Conservation (phyloP, 2,888 invertebrate species). For the Lasioglossum villosulum region DNA sequence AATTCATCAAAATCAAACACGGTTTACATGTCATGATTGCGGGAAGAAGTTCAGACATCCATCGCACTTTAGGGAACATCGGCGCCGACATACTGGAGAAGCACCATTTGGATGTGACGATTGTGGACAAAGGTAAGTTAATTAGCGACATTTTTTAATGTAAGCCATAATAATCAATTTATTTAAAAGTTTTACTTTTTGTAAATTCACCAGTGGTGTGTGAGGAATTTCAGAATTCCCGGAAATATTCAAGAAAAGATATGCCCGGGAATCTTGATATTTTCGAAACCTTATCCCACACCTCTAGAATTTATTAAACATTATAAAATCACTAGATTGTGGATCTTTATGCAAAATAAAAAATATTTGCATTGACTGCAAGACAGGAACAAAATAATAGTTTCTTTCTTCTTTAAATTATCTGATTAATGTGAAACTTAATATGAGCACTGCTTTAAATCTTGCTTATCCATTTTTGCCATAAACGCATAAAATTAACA, state of each 20-base stretch:
- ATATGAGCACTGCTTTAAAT: no score
- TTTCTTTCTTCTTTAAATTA: no score
- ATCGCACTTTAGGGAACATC: constrained; percentile 87
- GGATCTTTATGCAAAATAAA: no score
- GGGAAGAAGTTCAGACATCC: constrained; percentile 87
- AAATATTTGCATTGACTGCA: no score
- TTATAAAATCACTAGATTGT: background rate
- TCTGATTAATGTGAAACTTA: no score
- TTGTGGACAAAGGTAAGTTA: constrained; percentile 82
- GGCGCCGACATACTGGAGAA: constrained; percentile 86
- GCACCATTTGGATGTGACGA: constrained; percentile 85
- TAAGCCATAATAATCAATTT: background rate
- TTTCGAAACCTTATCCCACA: background rate
- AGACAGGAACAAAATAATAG: no score
- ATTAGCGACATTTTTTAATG: background rate
- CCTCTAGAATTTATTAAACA: background rate
- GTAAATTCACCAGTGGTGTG: no score
- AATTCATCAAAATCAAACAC: constrained; percentile 87
- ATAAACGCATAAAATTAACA: no score
- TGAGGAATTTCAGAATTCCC: no score
- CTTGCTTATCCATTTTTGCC: no score
- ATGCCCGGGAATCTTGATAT: background rate
- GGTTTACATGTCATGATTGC: constrained; percentile 87
- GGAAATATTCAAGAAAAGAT: background rate
- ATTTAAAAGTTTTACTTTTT: no score